Evolutionary conservation across 2,888 invertebrate species (phyloP), one percentile per base, ranked within the genome.

Genomic region (Neoascia interrupta): DNA sequence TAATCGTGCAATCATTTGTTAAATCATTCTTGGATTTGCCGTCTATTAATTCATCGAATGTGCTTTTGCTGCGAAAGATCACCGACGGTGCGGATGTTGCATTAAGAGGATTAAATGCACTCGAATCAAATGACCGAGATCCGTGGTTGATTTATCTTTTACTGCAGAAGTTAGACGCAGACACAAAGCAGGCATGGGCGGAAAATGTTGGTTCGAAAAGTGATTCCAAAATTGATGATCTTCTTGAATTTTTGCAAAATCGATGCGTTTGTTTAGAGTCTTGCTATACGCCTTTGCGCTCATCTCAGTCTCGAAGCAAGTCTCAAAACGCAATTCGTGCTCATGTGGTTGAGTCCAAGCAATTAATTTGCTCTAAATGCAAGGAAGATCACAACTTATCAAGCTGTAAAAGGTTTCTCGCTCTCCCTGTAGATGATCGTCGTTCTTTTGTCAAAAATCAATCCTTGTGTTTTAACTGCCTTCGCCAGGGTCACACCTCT

Each of bases 1-100:
- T 80, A 11, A 74, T 81, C 18, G 28, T 70, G 4, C 73, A 41
- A 26, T 76, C 74, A 1, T 81, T 70, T 15, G 70, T 74, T n/a
- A 63, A 70, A 36, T n/a, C 56, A 1, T 76, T 81, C 36, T 23
- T 69, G 6, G 28, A 61, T 3, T 36, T 69, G 10, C 41, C 60
- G 0, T 19, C 66, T 1, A 15, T 41, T 1, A 47, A 66, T 5
- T 26, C 2, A 1, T 16, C 15, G 1, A 47, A 61, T 28, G 36
- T 37, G n/a, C n/a, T n/a, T n/a, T n/a, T n/a, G n/a, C n/a, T n/a
- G n/a, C 6, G 19, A 37, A n/a, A n/a, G n/a, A 18, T 11, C 26
- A 1, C 23, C n/a, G 11, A 45, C 21, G 45, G 58, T 43, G 58
- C 43, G 6, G 47, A 47, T 11, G 60, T 26, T 8, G 36, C 47